Conservation (phyloP, 2,113 vertebrate species). For the Dromaius novaehollandiae region DNA sequence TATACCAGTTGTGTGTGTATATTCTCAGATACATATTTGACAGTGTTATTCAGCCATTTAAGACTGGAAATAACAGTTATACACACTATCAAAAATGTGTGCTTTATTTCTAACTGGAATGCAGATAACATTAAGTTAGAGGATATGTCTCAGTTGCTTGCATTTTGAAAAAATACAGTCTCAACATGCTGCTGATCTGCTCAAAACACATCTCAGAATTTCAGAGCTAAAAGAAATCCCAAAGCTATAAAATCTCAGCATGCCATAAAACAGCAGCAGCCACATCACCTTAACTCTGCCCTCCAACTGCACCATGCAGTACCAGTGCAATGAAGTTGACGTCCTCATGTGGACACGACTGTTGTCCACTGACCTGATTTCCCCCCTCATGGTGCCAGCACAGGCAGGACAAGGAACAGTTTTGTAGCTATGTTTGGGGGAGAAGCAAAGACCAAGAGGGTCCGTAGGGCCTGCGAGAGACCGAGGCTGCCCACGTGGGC, state of each 20-base stretch:
- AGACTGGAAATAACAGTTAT: not conserved
- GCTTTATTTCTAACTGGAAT: not conserved
- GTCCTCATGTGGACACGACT: not conserved
- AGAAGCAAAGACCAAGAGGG: not conserved
- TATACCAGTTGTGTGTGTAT: not conserved
- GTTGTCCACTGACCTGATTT: not conserved
- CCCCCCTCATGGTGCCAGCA: not conserved
- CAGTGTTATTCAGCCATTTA: not conserved
- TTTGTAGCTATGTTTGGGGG: not conserved
- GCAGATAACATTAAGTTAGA: not conserved
- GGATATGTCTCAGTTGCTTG: not conserved
- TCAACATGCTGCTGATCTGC: not conserved
- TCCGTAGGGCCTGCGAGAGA: not conserved
- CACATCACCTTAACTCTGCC: not conserved
- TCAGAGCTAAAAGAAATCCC: not conserved
- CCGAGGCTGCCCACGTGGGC: not conserved
- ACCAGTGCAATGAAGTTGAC: not conserved
- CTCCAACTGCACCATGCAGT: not conserved
- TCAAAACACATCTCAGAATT: not conserved
- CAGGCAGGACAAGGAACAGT: not conserved
- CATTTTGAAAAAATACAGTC: not conserved
- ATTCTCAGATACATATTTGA: not conserved
- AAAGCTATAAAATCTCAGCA: not conserved
- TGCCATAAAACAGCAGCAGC: not conserved
- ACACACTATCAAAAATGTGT: rapidly evolving